Evolutionary conservation across 2,797 vertebrate genomes (phyloP), one percentile per base, ranked within the genome.

Genomic region (Danionella dracula): DNA sequence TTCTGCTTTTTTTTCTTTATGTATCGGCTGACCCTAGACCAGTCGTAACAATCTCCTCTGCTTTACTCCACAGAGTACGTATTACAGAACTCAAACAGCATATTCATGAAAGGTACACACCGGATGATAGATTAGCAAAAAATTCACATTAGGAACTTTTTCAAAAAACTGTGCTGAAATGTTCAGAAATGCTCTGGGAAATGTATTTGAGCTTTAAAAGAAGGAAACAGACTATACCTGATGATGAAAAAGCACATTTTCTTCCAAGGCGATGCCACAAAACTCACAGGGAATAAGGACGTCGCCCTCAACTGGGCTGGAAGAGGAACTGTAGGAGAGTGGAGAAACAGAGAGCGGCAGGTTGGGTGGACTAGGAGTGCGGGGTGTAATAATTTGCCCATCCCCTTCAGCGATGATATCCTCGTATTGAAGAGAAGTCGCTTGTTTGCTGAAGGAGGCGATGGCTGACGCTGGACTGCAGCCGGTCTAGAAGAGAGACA

Each of bases 211-310:
- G 3, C 3, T 27, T 27, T 3, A 27, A 27, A 27, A 3, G 23
- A 27, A 3, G 23, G 3, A 6, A 27, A 27, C 23, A 27, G 23
- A 27, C 10, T 13, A 15, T 80, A 97, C 96, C 94, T 99, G 96
- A 77, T 99, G 96, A 69, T 94, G 94, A 74, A 98, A 97, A 12
- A 99, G 80, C 0, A 92, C 84, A 31, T 94, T 88, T 73, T 96
- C 93, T 68, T 97, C 94, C 6, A 98, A 79, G 10, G 92, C 90
- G 2, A 96, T 78, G 0, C 96, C 96, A 75, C 96, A 99, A 80
- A 99, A 98, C 77, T 99, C 96, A 82, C 96, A 99, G 0, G 96
- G 96, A 78, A 99, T 95, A 55, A 94, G 77, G 20, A 93, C 74
- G 5, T 90, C 82, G 8, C 85, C 88, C 75, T 84, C 89, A 70